Conservation (phyloP, 2,888 invertebrate genomes). For the Drosophila longiperda region DNA sequence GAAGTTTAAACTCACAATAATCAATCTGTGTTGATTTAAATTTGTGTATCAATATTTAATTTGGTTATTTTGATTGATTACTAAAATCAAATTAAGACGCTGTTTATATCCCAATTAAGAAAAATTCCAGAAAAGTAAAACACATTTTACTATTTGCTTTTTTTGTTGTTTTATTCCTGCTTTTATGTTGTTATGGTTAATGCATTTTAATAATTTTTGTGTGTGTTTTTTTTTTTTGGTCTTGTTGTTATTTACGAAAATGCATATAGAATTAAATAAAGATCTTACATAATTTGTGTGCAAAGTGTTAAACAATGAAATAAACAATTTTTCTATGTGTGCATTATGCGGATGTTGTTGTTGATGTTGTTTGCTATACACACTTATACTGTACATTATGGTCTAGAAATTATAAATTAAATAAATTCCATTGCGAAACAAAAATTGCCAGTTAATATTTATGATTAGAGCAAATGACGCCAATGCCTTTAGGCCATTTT, state of each 20-base stretch:
- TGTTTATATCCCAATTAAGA: neutral
- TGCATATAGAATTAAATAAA: constrained; percentile 58
- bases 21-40: neutral
- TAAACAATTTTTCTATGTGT: constrained; percentile 47
- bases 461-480: constrained; percentile 78
- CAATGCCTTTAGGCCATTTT: constrained; percentile 31
- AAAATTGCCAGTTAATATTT: constrained; percentile 65
- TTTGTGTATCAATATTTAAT: neutral
- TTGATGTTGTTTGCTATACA: constrained; percentile 21
- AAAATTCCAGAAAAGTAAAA: neutral
- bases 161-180: constrained; percentile 71
- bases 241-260: constrained; percentile 57
- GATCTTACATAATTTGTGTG: constrained; percentile 59
- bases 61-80: no score
- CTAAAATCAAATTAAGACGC: neutral
- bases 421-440: constrained; percentile 70
- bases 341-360: constrained; percentile 35
- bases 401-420: constrained; percentile 63
- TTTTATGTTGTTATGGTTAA: constrained; percentile 45
- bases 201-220: constrained; percentile 33
- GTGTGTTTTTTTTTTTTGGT: constrained; percentile 40
- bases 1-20: neutral
- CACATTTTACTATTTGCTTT: constrained; percentile 16
- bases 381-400: constrained; percentile 74
- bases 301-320: constrained; percentile 65